Base-by-base conservation (phyloP, 2,113 vertebrate genomes). In the Cyrtonyx montezumae region DNA sequence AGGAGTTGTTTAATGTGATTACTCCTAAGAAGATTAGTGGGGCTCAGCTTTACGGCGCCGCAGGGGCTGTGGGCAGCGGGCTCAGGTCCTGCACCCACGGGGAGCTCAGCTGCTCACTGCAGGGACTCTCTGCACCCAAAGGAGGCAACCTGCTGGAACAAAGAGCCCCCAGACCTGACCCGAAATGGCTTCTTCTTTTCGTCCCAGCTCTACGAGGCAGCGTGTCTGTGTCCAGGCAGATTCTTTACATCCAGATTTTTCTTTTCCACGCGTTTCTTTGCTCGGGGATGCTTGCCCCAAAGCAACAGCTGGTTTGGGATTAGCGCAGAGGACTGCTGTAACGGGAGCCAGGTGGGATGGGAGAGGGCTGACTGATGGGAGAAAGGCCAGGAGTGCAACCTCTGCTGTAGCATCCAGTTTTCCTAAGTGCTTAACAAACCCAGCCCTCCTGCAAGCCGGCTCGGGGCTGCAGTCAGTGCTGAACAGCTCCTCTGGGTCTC, bases 1-100 rank as follows among this genome's bases (percentile, higher is more conserved):
- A 56, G 70, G 86, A 58, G 49, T 0, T 82, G 36, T 86, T 96
- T 89, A 48, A 73, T 6, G 84, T 0, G 90, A 94, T 96, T 76
- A 76, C 32, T 16, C 40, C 4, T 93, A 96, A 95, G 96, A 95
- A 93, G 96, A 95, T 96, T 94, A 18, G 5, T 11, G 8, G 62
- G 23, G 67, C 78, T 77, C 1, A 7, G 48, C 76, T 90, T 37
- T 23, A 8, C 1, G 2, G 78, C 8, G 3, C 25, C 2, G 17
- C 79, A 2, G 65, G 71, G 43, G 71, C 56, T 43, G 0, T 1
- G 1, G 8, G 58, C 69, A 75, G 84, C 30, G 9, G 55, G 55
- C 28, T 56, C 51, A 17, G 51, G 49, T 8, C 18, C 65, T 17
- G 36, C 36, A 15, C 20, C 56, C 19, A 8, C 56, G n/a, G 32